Percentiles rank a stretch among this genome's conserved stretches.
These are phyloP conservation scores for Polyodon spathula DNA, from an alignment of 2,113 vertebrate species.

Conservation along the genomic window DNA sequence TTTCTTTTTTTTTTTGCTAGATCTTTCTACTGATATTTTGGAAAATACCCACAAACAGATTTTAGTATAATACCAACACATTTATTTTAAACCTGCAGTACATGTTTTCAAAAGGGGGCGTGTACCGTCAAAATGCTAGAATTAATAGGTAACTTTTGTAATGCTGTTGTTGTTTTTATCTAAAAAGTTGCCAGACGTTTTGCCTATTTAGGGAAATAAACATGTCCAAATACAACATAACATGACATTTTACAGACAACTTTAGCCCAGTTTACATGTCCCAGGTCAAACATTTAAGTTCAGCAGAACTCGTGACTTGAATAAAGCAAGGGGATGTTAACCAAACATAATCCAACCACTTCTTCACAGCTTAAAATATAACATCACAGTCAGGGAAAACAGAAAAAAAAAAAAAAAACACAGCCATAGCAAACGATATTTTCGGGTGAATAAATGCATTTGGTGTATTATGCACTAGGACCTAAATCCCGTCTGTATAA, in stretches of 20 bases:
- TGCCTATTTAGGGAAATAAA: too few relatives aligned
- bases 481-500: conserved; percentile 24
- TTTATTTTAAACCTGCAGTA: neutral
- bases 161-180: too few relatives aligned
- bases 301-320: neutral
- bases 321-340: neutral
- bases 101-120: conserved; percentile 10
- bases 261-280: neutral
- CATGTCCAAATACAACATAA: too few relatives aligned
- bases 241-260: too few relatives aligned
- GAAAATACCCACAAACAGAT: too few relatives aligned
- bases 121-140: conserved; percentile 6
- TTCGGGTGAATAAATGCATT: neutral
- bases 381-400: neutral
- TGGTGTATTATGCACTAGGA: conserved; percentile 21
- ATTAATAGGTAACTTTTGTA: neutral
- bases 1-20: neutral
- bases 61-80: too few relatives aligned
- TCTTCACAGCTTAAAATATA: neutral
- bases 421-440: neutral
- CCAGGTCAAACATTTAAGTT: neutral
- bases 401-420: neutral
- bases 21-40: neutral
- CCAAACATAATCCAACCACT: neutral
- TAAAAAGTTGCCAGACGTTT: too few relatives aligned